Conservation (phyloP, 2,113 vertebrate genomes). For the Chrysochloris asiatica region DNA sequence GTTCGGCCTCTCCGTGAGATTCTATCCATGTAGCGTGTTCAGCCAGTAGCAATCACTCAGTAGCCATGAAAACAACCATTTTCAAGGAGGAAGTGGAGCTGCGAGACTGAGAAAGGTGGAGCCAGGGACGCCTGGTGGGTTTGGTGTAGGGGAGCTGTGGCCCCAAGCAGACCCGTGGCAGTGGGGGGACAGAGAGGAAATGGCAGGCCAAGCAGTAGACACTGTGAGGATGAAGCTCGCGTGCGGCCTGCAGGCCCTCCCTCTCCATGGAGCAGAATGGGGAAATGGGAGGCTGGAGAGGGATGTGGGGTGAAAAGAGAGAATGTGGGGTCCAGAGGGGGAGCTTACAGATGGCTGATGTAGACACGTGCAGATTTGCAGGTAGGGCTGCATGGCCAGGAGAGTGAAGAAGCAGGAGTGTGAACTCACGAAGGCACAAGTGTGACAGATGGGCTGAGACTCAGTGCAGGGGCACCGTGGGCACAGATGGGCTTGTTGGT, state of each 20-base stretch:
- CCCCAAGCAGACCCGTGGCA: fast-evolving
- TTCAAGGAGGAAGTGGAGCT: neutral
- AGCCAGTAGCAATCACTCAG: neutral
- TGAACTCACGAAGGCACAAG: neutral
- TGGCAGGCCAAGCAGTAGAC: neutral
- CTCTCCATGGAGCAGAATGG: neutral
- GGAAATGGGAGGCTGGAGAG: neutral
- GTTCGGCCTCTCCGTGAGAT: fast-evolving
- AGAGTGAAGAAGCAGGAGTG: neutral
- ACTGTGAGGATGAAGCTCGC: too few relatives aligned
- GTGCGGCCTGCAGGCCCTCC: neutral
- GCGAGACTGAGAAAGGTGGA: neutral
- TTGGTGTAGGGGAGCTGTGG: neutral
- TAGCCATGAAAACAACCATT: neutral
- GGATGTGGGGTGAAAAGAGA: neutral
- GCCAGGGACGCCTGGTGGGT: neutral
- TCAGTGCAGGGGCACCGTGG: neutral
- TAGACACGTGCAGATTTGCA: neutral
- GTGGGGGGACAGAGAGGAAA: neutral
- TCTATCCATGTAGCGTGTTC: fast-evolving
- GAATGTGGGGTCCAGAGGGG: neutral
- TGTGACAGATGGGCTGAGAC: fast-evolving
- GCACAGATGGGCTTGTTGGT: neutral
- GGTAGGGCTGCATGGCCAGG: neutral
- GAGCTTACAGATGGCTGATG: neutral